A percentile compares a stretch with the other conserved stretches of the same genome.
phyloP scores from a whole-genome alignment of 2,888 invertebrate species.

The Catotricha subobsoleta region DNA sequence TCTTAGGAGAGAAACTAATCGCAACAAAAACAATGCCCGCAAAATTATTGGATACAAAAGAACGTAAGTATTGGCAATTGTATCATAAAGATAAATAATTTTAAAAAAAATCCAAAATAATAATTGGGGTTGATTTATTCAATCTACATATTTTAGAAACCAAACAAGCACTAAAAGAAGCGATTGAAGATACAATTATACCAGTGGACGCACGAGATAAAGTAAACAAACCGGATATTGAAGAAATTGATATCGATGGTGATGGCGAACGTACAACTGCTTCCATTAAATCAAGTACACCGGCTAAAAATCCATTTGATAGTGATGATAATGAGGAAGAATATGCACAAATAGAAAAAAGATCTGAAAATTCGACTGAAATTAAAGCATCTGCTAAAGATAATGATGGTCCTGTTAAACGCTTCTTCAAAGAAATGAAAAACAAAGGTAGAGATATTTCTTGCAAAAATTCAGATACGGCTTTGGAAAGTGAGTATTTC shows the following conservation, averaged over 20 bases:
- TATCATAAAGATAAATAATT: too few species aligned
- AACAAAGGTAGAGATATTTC: conserved; percentile 7
- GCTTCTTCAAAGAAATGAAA: conserved; percentile 7
- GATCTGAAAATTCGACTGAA: too few species aligned
- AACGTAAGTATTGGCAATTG: too few species aligned
- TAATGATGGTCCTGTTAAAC: conserved; percentile 3
- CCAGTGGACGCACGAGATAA: conserved; percentile 1
- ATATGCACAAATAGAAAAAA: too few species aligned
- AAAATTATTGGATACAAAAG: conserved; percentile 1
- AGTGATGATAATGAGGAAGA: conserved; percentile 6
- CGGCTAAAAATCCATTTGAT: conserved; percentile 7
- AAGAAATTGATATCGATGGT: conserved; percentile 6
- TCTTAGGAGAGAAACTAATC: background rate
- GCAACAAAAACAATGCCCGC: background rate
- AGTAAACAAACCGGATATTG: background rate
- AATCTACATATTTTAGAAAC: background rate
- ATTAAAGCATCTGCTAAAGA: too few species aligned
- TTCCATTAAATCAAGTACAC: conserved; percentile 8
- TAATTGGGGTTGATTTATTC: background rate
- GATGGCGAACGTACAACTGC: conserved; percentile 8
- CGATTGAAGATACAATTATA: background rate
- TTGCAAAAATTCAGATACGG: conserved; percentile 8
- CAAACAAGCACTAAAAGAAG: background rate
- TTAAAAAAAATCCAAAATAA: too few species aligned
- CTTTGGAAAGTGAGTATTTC: background rate